phyloP scores from a whole-genome alignment of 2,888 invertebrate species.

The Dexiosoma caninum region DNA sequence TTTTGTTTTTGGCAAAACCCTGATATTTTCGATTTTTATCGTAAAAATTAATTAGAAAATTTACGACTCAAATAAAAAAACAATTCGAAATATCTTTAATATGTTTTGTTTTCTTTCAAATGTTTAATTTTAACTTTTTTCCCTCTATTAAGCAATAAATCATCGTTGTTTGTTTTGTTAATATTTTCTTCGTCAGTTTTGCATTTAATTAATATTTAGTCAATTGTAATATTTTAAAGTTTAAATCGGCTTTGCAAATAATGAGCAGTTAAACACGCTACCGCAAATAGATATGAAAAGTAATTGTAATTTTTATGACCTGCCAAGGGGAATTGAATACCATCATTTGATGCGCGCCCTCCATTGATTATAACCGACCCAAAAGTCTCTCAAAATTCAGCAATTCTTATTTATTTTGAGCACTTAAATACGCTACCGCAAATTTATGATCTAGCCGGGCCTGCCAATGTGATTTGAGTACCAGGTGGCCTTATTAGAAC shows the following conservation, averaged over 20 bases:
- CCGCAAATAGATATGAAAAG: neutral
- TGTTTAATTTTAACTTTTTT: neutral
- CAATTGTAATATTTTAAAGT: neutral
- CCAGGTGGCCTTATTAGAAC: no score
- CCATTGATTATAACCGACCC: no score
- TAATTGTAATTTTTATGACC: neutral
- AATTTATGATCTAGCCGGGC: no score
- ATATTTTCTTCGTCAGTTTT: neutral
- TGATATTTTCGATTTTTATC: no score
- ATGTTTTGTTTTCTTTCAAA: neutral
- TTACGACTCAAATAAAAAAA: no score
- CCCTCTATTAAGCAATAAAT: constrained; percentile 13
- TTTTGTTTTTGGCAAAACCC: no score
- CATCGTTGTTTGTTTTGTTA: neutral
- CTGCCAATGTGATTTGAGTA: no score
- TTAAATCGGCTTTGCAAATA: neutral
- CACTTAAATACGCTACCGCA: neutral
- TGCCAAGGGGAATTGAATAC: no score
- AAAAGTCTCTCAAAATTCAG: no score
- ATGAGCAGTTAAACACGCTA: neutral
- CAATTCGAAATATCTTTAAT: neutral
- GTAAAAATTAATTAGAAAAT: no score
- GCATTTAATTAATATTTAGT: constrained; percentile 12
- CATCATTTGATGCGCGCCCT: no score
- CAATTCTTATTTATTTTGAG: neutral